phyloP scores from a whole-genome alignment of 2,113 vertebrate species.

The Eudorcas thomsonii region DNA sequence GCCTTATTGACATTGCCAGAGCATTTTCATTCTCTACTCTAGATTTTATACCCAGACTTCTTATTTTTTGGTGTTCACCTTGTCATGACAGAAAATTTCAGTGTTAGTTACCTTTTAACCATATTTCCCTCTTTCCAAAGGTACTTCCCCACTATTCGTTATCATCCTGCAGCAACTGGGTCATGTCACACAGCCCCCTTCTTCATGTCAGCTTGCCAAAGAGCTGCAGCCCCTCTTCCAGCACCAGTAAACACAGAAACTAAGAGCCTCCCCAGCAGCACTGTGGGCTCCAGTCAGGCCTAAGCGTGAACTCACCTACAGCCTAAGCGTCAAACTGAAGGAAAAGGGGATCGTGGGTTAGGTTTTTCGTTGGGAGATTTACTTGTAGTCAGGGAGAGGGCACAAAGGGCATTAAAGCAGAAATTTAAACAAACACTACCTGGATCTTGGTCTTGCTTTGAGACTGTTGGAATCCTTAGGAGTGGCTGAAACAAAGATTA shows the following conservation, averaged over 20 bases:
- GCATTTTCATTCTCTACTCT: slow-evolving; percentile 2
- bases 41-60: neutral
- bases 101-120: neutral
- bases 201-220: neutral
- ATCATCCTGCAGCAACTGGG: neutral
- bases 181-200: neutral
- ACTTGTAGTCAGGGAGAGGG: neutral
- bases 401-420: slow-evolving; percentile 37
- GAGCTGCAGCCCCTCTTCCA: neutral
- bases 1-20: neutral
- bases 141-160: neutral
- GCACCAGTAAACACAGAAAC: neutral
- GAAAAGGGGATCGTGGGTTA: neutral
- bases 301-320: neutral
- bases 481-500: slow-evolving; percentile 80
- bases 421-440: slow-evolving; percentile 79
- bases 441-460: slow-evolving; percentile 86
- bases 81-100: neutral
- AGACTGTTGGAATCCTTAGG: slow-evolving; percentile 80
- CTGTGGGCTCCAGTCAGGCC: neutral
- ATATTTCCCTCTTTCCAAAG: neutral
- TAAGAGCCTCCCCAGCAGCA: neutral
- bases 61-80: neutral
- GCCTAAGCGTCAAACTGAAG: neutral
- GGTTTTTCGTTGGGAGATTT: neutral